Evolutionary conservation across 2,888 invertebrate genomes (phyloP).

Genomic region (Piscicola geometra): DNA sequence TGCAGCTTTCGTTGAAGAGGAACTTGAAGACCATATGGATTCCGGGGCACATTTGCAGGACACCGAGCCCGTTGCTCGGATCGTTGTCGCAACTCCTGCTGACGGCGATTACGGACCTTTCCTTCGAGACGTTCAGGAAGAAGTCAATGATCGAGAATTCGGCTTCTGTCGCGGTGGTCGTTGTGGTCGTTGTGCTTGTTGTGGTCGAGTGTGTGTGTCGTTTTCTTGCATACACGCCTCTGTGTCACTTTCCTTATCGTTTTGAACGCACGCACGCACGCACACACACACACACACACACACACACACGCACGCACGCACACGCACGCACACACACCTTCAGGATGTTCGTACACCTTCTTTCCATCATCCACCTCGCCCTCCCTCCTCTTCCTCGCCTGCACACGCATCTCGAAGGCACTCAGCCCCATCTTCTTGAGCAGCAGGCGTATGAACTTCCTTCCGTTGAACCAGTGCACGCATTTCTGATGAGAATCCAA

Average conservation of each 20-base stretch:
- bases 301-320: background rate
- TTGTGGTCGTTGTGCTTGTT: too few species aligned
- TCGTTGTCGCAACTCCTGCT: constrained; percentile 33
- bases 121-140: constrained; percentile 45
- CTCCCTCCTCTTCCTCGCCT: constrained; percentile 14
- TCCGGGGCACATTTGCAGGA: constrained; percentile 43
- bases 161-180: constrained; percentile 44
- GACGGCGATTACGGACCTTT: constrained; percentile 38
- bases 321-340: background rate
- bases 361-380: background rate
- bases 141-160: constrained; percentile 50
- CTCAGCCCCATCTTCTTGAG: background rate
- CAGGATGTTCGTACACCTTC: background rate
- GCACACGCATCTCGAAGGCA: background rate
- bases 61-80: background rate
- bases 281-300: constrained; percentile 27
- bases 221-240: too few species aligned
- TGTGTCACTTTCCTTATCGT: too few species aligned
- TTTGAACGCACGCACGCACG: too few species aligned
- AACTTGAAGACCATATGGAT: constrained; percentile 48
- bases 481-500: background rate
- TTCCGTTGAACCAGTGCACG: background rate
- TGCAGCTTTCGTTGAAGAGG: constrained; percentile 38
- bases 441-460: constrained; percentile 16
- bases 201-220: too few species aligned